Evolutionary conservation across 2,888 invertebrate species (phyloP), one percentile per base, ranked within the genome.

Genomic region (Amphipoea oculea): DNA sequence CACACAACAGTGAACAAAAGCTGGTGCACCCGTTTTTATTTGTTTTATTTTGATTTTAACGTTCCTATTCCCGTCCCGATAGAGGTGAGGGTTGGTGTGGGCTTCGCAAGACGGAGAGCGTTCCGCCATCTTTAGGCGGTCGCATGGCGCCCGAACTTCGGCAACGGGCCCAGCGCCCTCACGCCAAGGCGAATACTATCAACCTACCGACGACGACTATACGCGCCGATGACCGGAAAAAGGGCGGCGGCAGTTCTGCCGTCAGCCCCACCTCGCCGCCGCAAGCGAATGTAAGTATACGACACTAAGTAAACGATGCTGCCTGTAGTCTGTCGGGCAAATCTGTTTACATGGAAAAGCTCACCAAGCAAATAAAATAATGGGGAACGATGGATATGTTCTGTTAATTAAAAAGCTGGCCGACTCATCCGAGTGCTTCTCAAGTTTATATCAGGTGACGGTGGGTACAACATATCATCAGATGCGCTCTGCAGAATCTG

Each of bases 151-250:
- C 94, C 20, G 96, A 96, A 88, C 87, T 95, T 78, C 94, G 96
- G 57, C 90, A 91, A 75, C 95, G 96, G 78, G 89, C 94, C 51
- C 96, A 96, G 92, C 93, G 96, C 72, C 95, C 96, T 40, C 97
- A 97, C 93, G 93, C 95, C 63, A 97, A 97, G 91, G 97, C 97
- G 45, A 97, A 97, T 93, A 97, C 97, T 51, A 97, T 97, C 92
- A 97, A 97, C 92, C 96, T 97, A 85, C 97, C 97, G 6, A 96
- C 97, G 89, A 95, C 89, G 92, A 95, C 94, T 75, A 90, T 89
- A 62, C 92, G 94, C 71, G 68, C 84, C 71, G 94, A 95, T 85
- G 94, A 95, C 75, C 92, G 96, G 86, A 94, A 94, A 90, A 95
- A 94, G 85, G 91, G 90, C 78, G 89, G 91, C 83, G 90, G 90